Base-by-base conservation (phyloP, 2,797 vertebrate genomes). In the Acrossocheilus fasciatus region DNA sequence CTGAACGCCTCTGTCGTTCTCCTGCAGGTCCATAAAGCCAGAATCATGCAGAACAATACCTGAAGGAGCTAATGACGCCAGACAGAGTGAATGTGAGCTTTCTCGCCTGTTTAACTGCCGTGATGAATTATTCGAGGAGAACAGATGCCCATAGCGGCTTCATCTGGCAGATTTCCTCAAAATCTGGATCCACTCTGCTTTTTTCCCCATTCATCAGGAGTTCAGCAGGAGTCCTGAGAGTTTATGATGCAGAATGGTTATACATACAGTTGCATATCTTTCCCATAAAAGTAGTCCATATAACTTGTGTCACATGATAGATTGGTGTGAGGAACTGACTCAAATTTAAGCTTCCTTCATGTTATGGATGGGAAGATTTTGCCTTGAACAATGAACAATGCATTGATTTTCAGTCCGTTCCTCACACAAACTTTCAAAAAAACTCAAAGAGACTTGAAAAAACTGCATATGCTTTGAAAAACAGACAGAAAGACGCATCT, bases 101-200 rank as follows among this genome's bases (percentile, higher is more conserved):
- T 62, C 39, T 30, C 2, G 6, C 54, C 23, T 73, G 47, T 52
- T 36, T 20, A 52, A 52, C 47, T 57, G 75, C 75, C 8, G 50
- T 77, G 50, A 57, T 18, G 34, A 34, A 57, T 76, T 54, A 57
- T 77, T 23, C 1, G 0, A 30, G 30, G 34, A 41, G 34, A 77
- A 57, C 52, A 75, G 47, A 75, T 3, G 9, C 0, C 43, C 4
- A 2, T 47, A 6, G 26, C 75, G 10, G 47, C 18, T 57, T 30
- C 30, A 52, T 76, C 75, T 77, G 75, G 52, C 52, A 57, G 34
- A 57, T 41, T 57, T 57, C 34, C 20, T 77, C 74, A 57, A 77
- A 57, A 54, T 57, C 34, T 7, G 20, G 18, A 76, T 34, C 2
- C 17, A 18, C 43, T 73, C 11, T 1, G 20, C 69, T n/a, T 30